A percentile compares a stretch with the other conserved stretches of the same genome.
Conservation (phyloP, 2,888 invertebrate species). For the Nezara viridula region DNA sequence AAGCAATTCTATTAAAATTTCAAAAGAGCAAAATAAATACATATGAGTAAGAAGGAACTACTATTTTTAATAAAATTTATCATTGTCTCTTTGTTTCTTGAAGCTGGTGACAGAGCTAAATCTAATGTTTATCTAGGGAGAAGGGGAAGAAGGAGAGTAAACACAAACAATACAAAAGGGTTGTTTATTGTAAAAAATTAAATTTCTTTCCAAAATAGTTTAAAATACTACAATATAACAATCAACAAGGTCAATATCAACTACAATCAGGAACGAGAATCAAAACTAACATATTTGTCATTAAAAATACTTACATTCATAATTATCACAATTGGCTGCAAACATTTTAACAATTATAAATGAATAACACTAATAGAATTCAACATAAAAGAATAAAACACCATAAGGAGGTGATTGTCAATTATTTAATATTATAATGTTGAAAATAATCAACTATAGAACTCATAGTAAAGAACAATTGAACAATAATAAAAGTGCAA, state of each 20-base stretch:
- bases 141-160: background rate
- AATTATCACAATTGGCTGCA: conserved; percentile 42
- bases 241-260: conserved; percentile 21
- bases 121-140: background rate
- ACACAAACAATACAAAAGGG: conserved; percentile 24
- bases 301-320: conserved; percentile 45
- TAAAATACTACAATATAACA: conserved; percentile 34
- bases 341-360: conserved; percentile 20
- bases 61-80: background rate
- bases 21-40: background rate
- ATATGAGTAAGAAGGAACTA: too few relatives aligned
- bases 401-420: background rate
- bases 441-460: background rate
- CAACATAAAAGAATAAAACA: background rate
- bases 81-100: background rate
- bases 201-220: conserved; percentile 18
- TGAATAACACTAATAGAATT: background rate
- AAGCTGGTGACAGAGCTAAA: background rate
- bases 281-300: conserved; percentile 27
- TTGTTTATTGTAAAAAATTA: conserved; percentile 30
- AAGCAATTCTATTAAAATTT: background rate
- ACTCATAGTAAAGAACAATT: background rate
- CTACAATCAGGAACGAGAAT: conserved; percentile 44
- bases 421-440: background rate
- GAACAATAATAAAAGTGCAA: background rate